These are phyloP conservation scores for Galerucella pusilla DNA, from an alignment of 2,888 invertebrate species.

Conservation along the genomic window DNA sequence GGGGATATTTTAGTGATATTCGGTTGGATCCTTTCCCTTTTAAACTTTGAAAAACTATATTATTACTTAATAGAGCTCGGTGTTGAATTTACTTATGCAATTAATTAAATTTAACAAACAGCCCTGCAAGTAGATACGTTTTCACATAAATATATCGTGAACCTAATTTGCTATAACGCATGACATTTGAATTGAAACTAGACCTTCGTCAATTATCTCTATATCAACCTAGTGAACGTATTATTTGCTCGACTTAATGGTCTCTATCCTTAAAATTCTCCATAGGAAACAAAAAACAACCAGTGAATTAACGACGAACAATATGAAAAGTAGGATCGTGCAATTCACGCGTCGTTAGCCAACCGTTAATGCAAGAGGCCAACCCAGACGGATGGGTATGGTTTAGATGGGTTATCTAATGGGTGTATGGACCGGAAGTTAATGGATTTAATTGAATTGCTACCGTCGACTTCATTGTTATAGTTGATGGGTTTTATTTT, in stretches of 20 bases:
- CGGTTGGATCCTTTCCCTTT: no score
- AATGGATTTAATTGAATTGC: constrained; percentile 38
- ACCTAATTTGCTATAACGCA: no score
- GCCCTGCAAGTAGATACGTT: no score
- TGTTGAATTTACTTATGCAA: no score
- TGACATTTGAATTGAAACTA: neutral
- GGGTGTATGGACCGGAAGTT: constrained; percentile 48
- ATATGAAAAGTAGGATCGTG: constrained; percentile 50
- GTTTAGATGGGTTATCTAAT: constrained; percentile 35
- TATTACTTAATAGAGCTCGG: no score
- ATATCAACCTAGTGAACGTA: neutral
- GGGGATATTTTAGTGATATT: no score
- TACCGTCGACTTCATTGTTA: constrained; percentile 12
- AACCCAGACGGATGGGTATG: constrained; percentile 47
- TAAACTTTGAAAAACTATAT: no score
- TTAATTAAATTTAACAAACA: no score
- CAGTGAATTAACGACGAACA: constrained; percentile 16
- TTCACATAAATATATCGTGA: no score
- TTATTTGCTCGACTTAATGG: neutral
- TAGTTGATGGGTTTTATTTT: constrained; percentile 11
- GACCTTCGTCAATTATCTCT: neutral
- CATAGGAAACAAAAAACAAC: constrained; percentile 9
- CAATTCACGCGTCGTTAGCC: constrained; percentile 53
- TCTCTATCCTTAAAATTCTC: neutral
- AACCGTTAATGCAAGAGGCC: constrained; percentile 52